Conservation (phyloP, 2,113 vertebrate genomes). For the Stegostoma tigrinum region DNA sequence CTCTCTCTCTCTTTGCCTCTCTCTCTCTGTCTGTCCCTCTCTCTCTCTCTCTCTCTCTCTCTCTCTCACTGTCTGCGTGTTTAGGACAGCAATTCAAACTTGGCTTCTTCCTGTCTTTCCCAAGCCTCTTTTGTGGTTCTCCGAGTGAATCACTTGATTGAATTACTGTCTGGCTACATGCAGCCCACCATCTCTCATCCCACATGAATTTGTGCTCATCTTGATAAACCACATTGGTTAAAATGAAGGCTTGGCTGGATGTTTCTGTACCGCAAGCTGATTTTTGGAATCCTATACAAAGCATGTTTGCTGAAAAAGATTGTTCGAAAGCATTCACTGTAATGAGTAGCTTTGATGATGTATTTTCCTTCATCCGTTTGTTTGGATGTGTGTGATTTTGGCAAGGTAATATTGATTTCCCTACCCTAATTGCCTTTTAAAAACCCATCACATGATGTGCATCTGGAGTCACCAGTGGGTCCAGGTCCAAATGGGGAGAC, state of each 20-base stretch:
- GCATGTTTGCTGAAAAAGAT: neutral
- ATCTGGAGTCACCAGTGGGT: neutral
- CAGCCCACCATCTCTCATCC: neutral
- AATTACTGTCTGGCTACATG: neutral
- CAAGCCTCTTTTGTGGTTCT: neutral
- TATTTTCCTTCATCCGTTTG: neutral
- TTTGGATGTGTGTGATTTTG: neutral
- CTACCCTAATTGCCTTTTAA: neutral
- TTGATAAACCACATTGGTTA: neutral
- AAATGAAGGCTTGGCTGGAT: neutral
- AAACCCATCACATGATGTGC: neutral
- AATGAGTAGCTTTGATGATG: neutral
- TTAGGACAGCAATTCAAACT: neutral
- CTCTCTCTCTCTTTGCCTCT: neutral
- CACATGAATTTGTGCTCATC: neutral
- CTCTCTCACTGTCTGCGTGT: too few species aligned
- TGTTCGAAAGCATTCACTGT: neutral
- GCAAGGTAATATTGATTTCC: neutral
- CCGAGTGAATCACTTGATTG: neutral
- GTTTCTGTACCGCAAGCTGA: neutral
- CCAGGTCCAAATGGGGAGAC: neutral
- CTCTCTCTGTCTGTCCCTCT: neutral
- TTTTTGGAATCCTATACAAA: neutral
- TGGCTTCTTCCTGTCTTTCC: neutral
- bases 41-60: neutral